Conservation (phyloP, 2,888 invertebrate species). For the Cheilosia variabilis region DNA sequence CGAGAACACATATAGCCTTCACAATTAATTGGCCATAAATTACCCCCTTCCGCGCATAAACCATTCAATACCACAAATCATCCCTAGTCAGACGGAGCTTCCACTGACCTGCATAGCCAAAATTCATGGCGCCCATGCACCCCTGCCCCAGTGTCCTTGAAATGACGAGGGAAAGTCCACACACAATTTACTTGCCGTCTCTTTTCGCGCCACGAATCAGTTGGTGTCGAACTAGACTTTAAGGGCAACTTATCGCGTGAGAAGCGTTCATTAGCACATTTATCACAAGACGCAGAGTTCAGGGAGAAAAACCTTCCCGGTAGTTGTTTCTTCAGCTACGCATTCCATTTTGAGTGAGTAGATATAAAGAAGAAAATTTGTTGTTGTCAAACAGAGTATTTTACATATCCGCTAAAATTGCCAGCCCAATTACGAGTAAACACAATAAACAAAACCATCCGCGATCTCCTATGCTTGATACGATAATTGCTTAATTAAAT, state of each 20-base stretch:
- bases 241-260: constrained; percentile 55
- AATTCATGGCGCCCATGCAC: constrained; percentile 4
- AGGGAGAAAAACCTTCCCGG: not conserved
- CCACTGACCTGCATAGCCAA: constrained; percentile 24
- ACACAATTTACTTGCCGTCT: not conserved
- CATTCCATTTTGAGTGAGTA: not conserved
- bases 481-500: constrained; percentile 63
- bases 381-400: not conserved
- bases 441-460: constrained; percentile 34
- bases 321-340: constrained; percentile 1
- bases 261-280: constrained; percentile 55
- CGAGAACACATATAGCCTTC: too few species aligned
- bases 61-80: constrained; percentile 21
- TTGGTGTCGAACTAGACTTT: constrained; percentile 35
- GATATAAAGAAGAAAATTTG: not conserved
- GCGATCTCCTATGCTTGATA: constrained; percentile 18
- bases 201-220: constrained; percentile 48
- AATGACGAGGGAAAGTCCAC: constrained; percentile 19
- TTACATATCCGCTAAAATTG: constrained; percentile 9
- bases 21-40: constrained; percentile 4
- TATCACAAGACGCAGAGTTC: constrained; percentile 21
- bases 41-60: not conserved
- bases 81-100: not conserved
- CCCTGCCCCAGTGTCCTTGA: constrained; percentile 19
- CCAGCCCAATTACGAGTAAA: constrained; percentile 8